Percentiles rank a stretch among this genome's conserved stretches.
These are phyloP conservation scores for Tribolium castaneum DNA, from an alignment of 1,140 invertebrate genomes.

Conservation along the genomic window DNA sequence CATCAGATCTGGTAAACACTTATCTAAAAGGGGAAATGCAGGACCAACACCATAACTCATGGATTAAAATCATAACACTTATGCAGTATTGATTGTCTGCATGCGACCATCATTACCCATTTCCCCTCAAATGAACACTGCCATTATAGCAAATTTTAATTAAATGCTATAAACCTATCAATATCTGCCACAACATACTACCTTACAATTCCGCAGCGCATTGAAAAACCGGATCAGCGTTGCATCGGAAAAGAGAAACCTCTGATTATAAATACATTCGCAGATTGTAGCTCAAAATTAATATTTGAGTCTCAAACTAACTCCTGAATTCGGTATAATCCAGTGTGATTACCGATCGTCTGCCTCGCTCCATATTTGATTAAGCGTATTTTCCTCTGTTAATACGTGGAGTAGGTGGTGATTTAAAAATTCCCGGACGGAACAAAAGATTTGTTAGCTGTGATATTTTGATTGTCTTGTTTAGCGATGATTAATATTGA, in stretches of 20 bases:
- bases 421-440: neutral
- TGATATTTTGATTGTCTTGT: neutral
- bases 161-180: neutral
- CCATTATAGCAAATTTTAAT: neutral
- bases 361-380: neutral
- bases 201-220: neutral
- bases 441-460: neutral
- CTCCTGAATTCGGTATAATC: neutral
- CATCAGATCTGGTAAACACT: slow-evolving; percentile 51
- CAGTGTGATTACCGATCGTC: neutral
- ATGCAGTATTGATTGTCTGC: neutral
- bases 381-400: neutral
- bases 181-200: neutral
- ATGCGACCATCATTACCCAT: neutral
- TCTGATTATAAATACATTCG: neutral
- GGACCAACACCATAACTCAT: slow-evolving; percentile 27
- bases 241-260: too few species aligned
- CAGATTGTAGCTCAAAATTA: neutral
- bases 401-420: neutral
- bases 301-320: neutral
- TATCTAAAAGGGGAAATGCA: slow-evolving; percentile 47
- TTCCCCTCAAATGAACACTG: neutral
- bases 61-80: slow-evolving; percentile 30
- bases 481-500: neutral
- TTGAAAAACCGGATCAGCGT: neutral